A percentile compares a stretch with the other conserved stretches of the same genome.
Evolutionary conservation across 2,113 vertebrate genomes (phyloP).

Genomic region (Pollachius pollachius): DNA sequence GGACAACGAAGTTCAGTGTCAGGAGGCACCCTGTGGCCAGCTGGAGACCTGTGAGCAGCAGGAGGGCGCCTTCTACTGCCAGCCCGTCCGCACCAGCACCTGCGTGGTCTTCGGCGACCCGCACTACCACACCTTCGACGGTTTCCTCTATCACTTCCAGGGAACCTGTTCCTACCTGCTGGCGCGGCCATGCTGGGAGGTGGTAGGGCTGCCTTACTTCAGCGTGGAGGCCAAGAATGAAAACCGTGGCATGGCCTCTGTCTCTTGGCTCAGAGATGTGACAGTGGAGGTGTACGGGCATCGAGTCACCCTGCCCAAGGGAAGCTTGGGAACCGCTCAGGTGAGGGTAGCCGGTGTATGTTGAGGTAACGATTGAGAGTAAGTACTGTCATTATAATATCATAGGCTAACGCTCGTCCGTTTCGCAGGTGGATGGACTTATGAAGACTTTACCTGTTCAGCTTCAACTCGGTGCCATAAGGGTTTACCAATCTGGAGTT

Average conservation of each 20-base stretch:
- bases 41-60: constrained; percentile 87
- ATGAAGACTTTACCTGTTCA: constrained; percentile 89
- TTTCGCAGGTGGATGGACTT: constrained; percentile 86
- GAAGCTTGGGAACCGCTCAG: constrained; percentile 85
- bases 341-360: constrained; percentile 66
- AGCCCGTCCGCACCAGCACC: constrained; percentile 89
- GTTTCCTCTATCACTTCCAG: constrained; percentile 98
- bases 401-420: neutral
- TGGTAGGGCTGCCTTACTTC: constrained; percentile 87
- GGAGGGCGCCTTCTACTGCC: constrained; percentile 89
- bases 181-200: constrained; percentile 89
- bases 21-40: constrained; percentile 84
- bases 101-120: constrained; percentile 98
- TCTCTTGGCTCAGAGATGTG: constrained; percentile 94
- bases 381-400: neutral
- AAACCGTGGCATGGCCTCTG: constrained; percentile 84
- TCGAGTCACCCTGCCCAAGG: constrained; percentile 87
- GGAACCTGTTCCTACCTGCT: constrained; percentile 96
- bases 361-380: neutral
- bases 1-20: constrained; percentile 89
- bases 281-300: constrained; percentile 92
- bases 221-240: constrained; percentile 97
- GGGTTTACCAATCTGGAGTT: constrained; percentile 92
- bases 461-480: constrained; percentile 86
- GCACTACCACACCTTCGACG: constrained; percentile 98